Conservation (phyloP, 2,888 invertebrate species). For the Notodonta ziczac region DNA sequence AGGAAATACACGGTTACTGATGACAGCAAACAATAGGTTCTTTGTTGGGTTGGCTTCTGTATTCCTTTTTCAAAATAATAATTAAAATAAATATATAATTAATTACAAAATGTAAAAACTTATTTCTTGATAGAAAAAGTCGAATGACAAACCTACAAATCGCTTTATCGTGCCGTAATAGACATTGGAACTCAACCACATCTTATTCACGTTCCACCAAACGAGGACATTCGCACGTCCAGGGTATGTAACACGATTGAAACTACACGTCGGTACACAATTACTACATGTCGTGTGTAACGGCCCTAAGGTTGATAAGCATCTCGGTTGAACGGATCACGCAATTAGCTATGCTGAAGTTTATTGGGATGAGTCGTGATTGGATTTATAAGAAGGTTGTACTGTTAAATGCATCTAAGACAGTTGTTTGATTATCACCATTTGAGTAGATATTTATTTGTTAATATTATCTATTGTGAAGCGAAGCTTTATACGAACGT, state of each 20-base stretch:
- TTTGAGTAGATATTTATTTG: neutral
- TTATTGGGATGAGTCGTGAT: constrained; percentile 7
- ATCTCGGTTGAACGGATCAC: constrained; percentile 15
- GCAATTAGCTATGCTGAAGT: constrained; percentile 5
- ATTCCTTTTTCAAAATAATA: too few species aligned
- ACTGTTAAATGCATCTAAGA: neutral
- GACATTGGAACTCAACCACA: constrained; percentile 28
- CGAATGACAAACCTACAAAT: too few species aligned
- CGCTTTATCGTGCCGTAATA: constrained; percentile 15
- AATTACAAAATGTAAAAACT: too few species aligned
- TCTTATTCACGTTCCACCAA: constrained; percentile 50
- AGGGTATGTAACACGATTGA: constrained; percentile 21
- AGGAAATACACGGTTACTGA: too few species aligned
- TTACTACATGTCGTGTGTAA: constrained; percentile 60
- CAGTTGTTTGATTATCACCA: too few species aligned
- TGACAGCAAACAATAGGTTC: too few species aligned
- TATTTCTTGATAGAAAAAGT: too few species aligned
- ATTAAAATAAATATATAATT: too few species aligned
- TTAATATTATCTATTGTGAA: too few species aligned
- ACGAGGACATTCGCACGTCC: constrained; percentile 66
- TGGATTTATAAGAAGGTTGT: neutral
- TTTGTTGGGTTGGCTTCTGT: too few species aligned
- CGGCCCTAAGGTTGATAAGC: constrained; percentile 28
- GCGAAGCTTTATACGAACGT: too few species aligned
- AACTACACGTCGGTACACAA: constrained; percentile 49